Evolutionary conservation across 2,113 vertebrate species (phyloP).

Genomic region (Apteryx owenii): DNA sequence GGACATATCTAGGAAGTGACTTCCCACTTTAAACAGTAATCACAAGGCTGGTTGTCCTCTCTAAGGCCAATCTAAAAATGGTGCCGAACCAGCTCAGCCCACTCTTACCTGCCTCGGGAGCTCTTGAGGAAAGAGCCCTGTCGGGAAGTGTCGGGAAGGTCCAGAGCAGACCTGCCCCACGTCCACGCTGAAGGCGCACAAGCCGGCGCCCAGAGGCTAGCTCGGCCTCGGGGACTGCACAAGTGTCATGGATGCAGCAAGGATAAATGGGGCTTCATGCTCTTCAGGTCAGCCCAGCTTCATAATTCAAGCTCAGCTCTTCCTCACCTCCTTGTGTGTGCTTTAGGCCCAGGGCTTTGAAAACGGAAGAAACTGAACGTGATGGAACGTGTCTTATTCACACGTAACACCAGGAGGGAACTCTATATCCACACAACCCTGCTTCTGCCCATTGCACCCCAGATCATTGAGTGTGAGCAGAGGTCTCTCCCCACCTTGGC

Average conservation of each 20-base stretch:
- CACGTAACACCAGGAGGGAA: background rate
- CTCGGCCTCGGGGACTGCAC: rapidly evolving
- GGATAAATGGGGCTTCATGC: background rate
- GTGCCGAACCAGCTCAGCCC: background rate
- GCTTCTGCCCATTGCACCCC: background rate
- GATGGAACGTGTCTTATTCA: background rate
- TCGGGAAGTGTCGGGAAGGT: background rate
- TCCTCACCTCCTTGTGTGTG: background rate
- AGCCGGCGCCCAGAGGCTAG: too few relatives aligned
- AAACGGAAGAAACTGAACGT: background rate
- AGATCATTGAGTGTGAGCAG: background rate
- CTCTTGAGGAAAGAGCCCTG: background rate
- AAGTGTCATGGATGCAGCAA: background rate
- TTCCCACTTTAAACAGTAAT: background rate
- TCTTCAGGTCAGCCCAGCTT: background rate
- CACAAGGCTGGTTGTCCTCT: background rate
- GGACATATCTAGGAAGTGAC: background rate
- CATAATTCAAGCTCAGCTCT: background rate
- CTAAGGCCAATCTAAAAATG: rapidly evolving
- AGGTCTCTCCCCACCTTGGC: background rate
- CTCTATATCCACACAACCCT: background rate
- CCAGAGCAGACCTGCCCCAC: too few relatives aligned
- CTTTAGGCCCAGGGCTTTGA: background rate
- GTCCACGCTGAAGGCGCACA: too few relatives aligned
- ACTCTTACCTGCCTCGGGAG: background rate